phyloP scores from a whole-genome alignment of 2,888 invertebrate species.

The Eubasilissa splendida region DNA sequence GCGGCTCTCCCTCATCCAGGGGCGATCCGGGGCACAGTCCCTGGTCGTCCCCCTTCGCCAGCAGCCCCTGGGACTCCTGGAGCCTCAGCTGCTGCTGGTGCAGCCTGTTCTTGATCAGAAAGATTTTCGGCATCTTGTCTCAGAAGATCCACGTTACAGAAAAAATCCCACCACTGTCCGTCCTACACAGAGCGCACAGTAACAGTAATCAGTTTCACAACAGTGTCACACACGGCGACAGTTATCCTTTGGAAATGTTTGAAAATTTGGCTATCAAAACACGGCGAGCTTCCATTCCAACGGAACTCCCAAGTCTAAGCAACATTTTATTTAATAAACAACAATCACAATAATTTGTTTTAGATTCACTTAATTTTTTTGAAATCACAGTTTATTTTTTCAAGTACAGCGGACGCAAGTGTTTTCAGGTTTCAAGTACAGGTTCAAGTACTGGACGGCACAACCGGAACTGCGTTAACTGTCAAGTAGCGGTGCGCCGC shows the following conservation, averaged over 20 bases:
- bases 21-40: constrained; percentile 75
- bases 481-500: constrained; percentile 61
- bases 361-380: not conserved
- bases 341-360: constrained; percentile 20
- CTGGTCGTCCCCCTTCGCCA: constrained; percentile 75
- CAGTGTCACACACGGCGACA: constrained; percentile 14
- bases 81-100: constrained; percentile 91
- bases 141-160: constrained; percentile 13
- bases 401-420: constrained; percentile 5
- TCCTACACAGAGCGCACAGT: constrained; percentile 34
- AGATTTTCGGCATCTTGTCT: constrained; percentile 90
- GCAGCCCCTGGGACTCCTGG: constrained; percentile 86
- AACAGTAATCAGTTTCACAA: constrained; percentile 14
- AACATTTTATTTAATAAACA: constrained; percentile 41
- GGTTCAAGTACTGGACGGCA: not conserved
- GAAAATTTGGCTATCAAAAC: constrained; percentile 21
- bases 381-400: constrained; percentile 36
- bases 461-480: constrained; percentile 58
- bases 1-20: constrained; percentile 72
- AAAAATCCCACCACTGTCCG: constrained; percentile 19
- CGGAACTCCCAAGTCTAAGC: constrained; percentile 41
- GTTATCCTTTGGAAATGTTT: constrained; percentile 39
- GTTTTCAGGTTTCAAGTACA: constrained; percentile 23
- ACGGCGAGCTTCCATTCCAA: constrained; percentile 33
- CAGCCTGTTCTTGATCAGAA: constrained; percentile 91